Conservation (phyloP, 2,113 vertebrate genomes). For the Balaenoptera acutorostrata region DNA sequence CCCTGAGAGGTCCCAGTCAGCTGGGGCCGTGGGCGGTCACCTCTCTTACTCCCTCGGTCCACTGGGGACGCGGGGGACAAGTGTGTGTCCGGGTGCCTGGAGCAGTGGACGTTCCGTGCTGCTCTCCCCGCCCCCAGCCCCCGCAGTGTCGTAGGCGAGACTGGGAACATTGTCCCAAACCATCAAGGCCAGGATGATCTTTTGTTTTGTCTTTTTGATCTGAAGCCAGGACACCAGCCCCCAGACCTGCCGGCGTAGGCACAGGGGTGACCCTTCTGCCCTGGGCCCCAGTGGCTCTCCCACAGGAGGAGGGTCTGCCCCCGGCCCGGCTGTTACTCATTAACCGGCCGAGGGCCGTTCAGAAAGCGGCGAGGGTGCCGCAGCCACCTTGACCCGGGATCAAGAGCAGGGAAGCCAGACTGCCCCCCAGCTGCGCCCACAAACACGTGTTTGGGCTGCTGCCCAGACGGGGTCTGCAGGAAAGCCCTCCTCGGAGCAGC, state of each 20-base stretch:
- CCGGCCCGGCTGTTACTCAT: constrained; percentile 53
- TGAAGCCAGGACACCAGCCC: neutral
- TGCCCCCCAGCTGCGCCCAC: neutral
- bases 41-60: neutral
- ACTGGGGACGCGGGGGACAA: neutral
- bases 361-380: constrained; percentile 61
- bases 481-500: neutral
- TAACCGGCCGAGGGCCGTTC: constrained; percentile 38
- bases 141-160: neutral
- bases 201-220: neutral
- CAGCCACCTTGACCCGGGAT: neutral
- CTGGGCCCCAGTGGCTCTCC: neutral
- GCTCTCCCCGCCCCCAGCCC: neutral
- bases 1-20: neutral
- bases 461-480: neutral
- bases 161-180: neutral
- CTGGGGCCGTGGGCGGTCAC: neutral
- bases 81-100: neutral
- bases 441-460: fast-evolving
- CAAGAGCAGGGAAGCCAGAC: neutral
- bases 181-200: neutral
- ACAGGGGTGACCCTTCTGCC: neutral
- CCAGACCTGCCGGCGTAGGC: neutral
- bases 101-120: neutral
- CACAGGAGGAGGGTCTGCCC: neutral